Conservation (phyloP, 2,888 invertebrate genomes). For the Lamellibrachia satsuma region DNA sequence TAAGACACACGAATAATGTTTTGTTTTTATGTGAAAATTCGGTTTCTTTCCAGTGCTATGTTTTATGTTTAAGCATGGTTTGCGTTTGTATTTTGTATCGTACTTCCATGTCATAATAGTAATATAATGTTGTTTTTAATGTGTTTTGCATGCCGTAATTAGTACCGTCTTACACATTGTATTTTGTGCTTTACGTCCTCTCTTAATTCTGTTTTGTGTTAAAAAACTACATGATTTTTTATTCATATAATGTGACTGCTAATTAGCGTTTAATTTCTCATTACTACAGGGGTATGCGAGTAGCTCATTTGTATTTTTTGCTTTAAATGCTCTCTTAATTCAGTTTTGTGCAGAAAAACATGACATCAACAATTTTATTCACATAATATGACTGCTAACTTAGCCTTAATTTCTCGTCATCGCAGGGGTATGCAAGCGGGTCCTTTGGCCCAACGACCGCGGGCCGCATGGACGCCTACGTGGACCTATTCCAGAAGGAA, state of each 20-base stretch:
- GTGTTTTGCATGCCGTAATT: too few relatives aligned
- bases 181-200: too few relatives aligned
- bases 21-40: neutral
- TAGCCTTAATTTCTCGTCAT: neutral
- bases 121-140: too few relatives aligned
- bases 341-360: neutral
- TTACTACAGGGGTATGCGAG: neutral
- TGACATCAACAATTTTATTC: neutral
- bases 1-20: neutral
- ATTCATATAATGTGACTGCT: neutral
- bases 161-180: too few relatives aligned
- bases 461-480: slow-evolving; percentile 66
- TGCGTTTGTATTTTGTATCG: too few relatives aligned
- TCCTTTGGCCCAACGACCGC: slow-evolving; percentile 67
- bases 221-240: neutral
- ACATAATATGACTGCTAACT: neutral
- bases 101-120: too few relatives aligned
- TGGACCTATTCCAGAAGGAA: slow-evolving; percentile 62
- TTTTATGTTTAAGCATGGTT: neutral
- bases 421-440: slow-evolving; percentile 64
- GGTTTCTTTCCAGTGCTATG: neutral
- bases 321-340: neutral
- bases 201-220: too few relatives aligned
- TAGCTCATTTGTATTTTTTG: neutral
- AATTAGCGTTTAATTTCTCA: neutral